Conservation (phyloP, 2,888 invertebrate genomes). For the Heliconius cydno region DNA sequence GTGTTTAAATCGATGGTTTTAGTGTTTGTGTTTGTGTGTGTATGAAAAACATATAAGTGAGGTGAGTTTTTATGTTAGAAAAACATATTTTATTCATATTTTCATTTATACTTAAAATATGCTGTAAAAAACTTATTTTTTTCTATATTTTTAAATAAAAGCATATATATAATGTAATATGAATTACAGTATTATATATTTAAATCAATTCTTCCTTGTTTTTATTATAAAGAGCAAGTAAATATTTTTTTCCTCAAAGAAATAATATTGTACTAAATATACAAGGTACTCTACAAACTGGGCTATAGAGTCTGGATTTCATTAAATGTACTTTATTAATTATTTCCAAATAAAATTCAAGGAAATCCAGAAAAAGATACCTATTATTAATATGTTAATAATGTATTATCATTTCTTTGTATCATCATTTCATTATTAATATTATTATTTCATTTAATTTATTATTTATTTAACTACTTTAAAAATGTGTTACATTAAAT, state of each 20-base stretch:
- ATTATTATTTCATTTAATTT: too few species aligned
- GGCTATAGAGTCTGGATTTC: background rate
- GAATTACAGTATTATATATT: too few species aligned
- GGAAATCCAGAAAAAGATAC: too few species aligned
- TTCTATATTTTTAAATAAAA: background rate
- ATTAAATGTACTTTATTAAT: background rate
- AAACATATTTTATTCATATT: background rate
- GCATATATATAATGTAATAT: too few species aligned
- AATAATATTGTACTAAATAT: background rate
- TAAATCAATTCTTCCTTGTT: background rate
- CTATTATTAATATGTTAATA: too few species aligned
- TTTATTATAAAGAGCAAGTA: background rate
- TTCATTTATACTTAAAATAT: background rate
- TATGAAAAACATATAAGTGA: conserved; percentile 73
- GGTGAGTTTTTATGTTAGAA: conserved; percentile 57
- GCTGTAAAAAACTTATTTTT: background rate
- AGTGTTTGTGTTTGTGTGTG: conserved; percentile 57
- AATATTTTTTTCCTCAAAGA: background rate
- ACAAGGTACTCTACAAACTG: background rate
- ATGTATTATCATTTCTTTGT: too few species aligned
- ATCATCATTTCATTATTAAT: too few species aligned
- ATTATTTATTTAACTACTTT: too few species aligned
- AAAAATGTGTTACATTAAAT: too few species aligned
- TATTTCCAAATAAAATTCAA: too few species aligned
- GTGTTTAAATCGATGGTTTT: conserved; percentile 51